Evolutionary conservation across 2,113 vertebrate genomes (phyloP).

Genomic region (Caranx ignobilis): DNA sequence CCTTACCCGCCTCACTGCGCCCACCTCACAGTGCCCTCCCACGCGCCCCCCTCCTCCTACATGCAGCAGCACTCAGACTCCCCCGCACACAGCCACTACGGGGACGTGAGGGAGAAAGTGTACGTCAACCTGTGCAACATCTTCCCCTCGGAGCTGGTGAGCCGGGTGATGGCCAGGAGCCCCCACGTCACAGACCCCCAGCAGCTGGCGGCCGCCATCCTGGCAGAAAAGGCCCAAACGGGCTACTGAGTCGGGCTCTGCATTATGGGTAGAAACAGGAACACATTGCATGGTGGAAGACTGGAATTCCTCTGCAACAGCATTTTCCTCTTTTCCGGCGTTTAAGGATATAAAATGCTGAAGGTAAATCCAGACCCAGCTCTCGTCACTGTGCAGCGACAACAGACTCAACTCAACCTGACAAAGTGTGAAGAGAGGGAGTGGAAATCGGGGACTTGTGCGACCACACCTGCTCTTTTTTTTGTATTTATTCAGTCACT

Average conservation of each 20-base stretch:
- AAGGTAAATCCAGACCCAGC: slow-evolving; percentile 35
- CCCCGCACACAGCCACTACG: slow-evolving; percentile 78
- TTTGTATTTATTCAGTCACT: slow-evolving; percentile 57
- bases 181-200: slow-evolving; percentile 95
- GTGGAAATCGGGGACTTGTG: neutral
- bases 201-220: slow-evolving; percentile 95
- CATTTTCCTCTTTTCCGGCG: slow-evolving; percentile 9
- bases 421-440: slow-evolving; percentile 10
- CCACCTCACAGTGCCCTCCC: slow-evolving; percentile 46
- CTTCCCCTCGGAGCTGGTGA: slow-evolving; percentile 94
- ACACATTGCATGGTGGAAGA: neutral
- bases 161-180: slow-evolving; percentile 94
- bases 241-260: slow-evolving; percentile 83
- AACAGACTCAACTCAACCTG: neutral
- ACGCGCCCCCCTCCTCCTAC: slow-evolving; percentile 49
- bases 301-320: slow-evolving; percentile 6
- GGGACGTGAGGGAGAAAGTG: slow-evolving; percentile 90
- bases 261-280: neutral
- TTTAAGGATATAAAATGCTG: slow-evolving; percentile 41
- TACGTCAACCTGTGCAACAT: slow-evolving; percentile 97
- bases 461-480: neutral
- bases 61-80: slow-evolving; percentile 81
- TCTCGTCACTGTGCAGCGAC: slow-evolving; percentile 21
- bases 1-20: slow-evolving; percentile 66
- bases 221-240: slow-evolving; percentile 92